phyloP scores from a whole-genome alignment of 1,140 invertebrate species.

The Teleogryllus occipitalis region DNA sequence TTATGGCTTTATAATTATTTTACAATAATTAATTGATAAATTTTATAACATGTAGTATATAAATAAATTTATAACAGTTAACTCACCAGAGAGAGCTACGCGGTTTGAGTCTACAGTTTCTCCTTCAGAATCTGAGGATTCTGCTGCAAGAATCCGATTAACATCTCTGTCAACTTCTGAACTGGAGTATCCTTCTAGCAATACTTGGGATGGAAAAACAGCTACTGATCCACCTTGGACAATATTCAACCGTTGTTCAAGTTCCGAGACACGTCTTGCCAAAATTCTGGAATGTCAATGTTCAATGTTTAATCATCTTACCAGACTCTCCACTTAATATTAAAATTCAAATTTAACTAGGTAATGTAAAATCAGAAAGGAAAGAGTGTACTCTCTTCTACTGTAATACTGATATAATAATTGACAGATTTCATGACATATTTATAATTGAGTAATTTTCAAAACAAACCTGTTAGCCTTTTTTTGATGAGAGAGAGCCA shows the following conservation, averaged over 20 bases:
- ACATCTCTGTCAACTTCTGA: conserved; percentile 38
- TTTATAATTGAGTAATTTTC: conserved; percentile 13
- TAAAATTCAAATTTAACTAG: background rate
- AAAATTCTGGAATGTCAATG: conserved; percentile 40
- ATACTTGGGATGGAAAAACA: conserved; percentile 44
- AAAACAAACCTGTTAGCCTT: conserved; percentile 64
- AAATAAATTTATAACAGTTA: too few species aligned
- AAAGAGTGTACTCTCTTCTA: too few species aligned
- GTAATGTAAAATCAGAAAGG: too few species aligned
- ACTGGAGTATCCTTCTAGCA: conserved; percentile 46
- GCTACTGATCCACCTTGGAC: conserved; percentile 27
- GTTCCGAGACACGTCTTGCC: conserved; percentile 46
- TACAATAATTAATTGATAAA: too few species aligned
- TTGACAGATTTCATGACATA: too few species aligned
- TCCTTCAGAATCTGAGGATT: conserved; percentile 15
- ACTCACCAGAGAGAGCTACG: background rate
- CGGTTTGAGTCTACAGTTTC: background rate
- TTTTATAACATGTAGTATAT: too few species aligned
- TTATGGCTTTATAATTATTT: too few species aligned
- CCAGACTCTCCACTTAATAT: background rate
- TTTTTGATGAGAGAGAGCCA: conserved; percentile 71
- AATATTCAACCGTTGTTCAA: conserved; percentile 39
- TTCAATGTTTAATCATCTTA: too few species aligned
- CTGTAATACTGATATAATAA: too few species aligned
- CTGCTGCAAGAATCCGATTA: background rate